Evolutionary conservation across 2,797 vertebrate genomes (phyloP).

Genomic region (Dicrostonyx torquatus): DNA sequence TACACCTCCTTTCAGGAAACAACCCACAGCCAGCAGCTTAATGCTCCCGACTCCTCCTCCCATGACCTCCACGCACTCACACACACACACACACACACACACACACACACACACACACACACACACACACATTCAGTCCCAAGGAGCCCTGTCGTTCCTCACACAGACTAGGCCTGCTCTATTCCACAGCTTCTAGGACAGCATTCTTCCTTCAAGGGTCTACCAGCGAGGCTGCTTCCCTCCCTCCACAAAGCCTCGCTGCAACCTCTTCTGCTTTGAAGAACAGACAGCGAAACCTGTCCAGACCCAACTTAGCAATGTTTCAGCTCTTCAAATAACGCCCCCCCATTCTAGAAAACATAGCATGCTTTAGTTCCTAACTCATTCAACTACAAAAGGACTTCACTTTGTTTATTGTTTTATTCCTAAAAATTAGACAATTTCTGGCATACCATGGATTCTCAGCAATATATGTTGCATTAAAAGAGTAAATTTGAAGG

Average conservation of each 20-base stretch:
- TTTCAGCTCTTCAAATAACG: background rate
- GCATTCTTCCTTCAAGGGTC: background rate
- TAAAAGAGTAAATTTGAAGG: background rate
- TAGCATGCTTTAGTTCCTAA: background rate
- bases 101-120: no score
- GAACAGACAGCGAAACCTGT: background rate
- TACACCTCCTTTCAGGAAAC: background rate
- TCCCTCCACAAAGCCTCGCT: background rate
- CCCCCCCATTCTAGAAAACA: accelerated
- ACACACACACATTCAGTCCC: background rate
- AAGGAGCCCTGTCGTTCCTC: background rate
- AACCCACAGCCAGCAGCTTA: background rate
- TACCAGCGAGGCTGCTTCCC: background rate
- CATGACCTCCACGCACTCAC: background rate
- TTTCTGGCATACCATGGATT: background rate
- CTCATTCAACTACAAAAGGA: background rate
- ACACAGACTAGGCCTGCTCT: no score
- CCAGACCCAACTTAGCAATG: background rate
- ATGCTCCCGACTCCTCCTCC: background rate
- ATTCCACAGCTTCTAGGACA: background rate
- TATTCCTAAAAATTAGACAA: background rate
- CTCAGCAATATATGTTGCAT: background rate
- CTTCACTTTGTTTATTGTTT: background rate
- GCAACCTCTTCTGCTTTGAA: background rate
- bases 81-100: no score